Base-by-base conservation (phyloP, 37 sponge, comb jelly and placozoan species). In the Theonella swinhoei region DNA sequence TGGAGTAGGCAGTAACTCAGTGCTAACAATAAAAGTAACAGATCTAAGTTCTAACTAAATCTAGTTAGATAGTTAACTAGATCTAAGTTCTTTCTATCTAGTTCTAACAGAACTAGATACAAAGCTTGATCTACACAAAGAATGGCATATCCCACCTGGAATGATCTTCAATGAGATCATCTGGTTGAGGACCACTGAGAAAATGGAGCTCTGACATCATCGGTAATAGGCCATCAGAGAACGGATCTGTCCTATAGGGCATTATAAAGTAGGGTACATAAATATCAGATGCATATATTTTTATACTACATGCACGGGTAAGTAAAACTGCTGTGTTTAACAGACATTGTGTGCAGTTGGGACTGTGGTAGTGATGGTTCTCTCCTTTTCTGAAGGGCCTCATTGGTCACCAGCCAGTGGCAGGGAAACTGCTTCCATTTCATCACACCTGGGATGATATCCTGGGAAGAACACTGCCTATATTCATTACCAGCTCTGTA, bases 391-490 rank as follows among this genome's bases (percentile, higher is more conserved):
- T n/a, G n/a, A n/a, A n/a, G 37, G 35, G 41, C 63, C 17, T 88
- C 84, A 2, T 64, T 29, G 32, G 80, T 19, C 17, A 64, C 26
- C n/a, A 89, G 80, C 28, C 60, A 83, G 20, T 54, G 85, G 38
- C 80, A 79, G 36, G 84, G 85, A 64, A 89, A 89, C 39, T 72
- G 72, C 63, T 83, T 89, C 90, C 90, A 89, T 1, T 79, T 60
- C 90, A 89, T 89, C 37, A 89, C 22, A 24, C 76, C 90, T 22
- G 90, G 80, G 35, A 89, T 89, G 29, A 79, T 70, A 1, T 84
- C 85, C 90, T 89, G 62, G 1, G 61, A 47, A 33, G 26, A 4
- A 67, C 35, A 32, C 7, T 4, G n/a, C n/a, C n/a, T n/a, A n/a
- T n/a, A n/a, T n/a, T n/a, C n/a, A n/a, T n/a, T n/a, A n/a, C n/a